Evolutionary conservation across 2,888 invertebrate species (phyloP).

Genomic region (Luperina nickerlii): DNA sequence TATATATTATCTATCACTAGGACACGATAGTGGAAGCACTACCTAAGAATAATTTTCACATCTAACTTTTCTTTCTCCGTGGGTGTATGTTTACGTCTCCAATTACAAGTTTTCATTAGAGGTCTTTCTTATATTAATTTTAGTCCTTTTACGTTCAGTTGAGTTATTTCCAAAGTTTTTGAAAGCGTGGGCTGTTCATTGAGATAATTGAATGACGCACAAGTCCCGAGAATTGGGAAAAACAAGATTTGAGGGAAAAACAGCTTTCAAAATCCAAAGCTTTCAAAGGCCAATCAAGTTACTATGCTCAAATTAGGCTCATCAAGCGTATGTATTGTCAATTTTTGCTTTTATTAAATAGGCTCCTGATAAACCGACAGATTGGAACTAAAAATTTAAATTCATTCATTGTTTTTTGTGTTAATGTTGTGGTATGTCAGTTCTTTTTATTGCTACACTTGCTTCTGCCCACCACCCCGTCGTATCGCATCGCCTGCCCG

Average conservation of each 20-base stretch:
- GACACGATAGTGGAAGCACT: neutral
- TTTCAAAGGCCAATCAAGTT: neutral
- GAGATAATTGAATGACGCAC: constrained; percentile 14
- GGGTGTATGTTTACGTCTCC: constrained; percentile 19
- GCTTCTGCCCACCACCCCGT: no score
- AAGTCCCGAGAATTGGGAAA: neutral
- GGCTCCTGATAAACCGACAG: no score
- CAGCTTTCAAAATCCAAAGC: neutral
- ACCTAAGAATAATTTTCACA: constrained; percentile 17
- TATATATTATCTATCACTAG: no score
- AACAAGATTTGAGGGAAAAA: constrained; percentile 26
- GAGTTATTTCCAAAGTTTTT: constrained; percentile 32
- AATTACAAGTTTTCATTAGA: constrained; percentile 23
- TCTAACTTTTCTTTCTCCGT: constrained; percentile 25
- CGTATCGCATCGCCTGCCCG: no score
- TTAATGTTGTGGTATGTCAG: no score
- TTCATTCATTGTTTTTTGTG: no score
- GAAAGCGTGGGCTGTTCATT: constrained; percentile 22
- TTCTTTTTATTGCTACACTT: no score
- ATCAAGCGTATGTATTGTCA: no score
- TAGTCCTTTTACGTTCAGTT: constrained; percentile 15
- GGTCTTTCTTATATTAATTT: constrained; percentile 17
- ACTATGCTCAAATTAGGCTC: neutral
- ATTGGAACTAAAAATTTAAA: no score
- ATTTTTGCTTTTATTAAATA: no score